phyloP scores from a whole-genome alignment of 2,797 vertebrate species.

The Gymnopithys bicolor region DNA sequence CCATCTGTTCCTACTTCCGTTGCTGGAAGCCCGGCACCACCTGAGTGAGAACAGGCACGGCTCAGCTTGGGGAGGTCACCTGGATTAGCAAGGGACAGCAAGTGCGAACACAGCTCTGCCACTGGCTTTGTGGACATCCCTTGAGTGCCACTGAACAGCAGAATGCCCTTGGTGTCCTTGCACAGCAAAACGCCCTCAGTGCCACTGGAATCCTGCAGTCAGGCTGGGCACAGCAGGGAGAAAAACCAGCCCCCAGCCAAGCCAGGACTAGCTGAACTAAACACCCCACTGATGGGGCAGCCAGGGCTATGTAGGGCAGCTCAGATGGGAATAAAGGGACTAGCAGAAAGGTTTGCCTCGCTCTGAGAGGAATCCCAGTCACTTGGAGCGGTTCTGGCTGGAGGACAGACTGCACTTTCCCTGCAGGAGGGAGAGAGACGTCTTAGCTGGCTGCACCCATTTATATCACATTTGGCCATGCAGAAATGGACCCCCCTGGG shows the following conservation, averaged over 20 bases:
- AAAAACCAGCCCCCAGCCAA: not conserved
- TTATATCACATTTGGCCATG: rapidly evolving
- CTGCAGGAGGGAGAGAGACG: not conserved
- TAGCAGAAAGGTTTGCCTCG: not conserved
- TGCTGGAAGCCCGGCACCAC: not conserved
- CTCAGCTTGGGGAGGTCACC: not conserved
- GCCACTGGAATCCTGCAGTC: rapidly evolving
- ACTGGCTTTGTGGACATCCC: not conserved
- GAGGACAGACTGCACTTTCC: not conserved
- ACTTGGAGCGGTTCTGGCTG: not conserved
- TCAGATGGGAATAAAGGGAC: not conserved
- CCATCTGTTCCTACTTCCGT: not conserved
- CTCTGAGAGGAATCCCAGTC: not conserved
- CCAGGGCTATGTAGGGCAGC: not conserved
- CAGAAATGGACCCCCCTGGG: not conserved
- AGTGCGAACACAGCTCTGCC: not conserved
- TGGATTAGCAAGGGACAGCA: not conserved
- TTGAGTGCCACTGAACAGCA: not conserved
- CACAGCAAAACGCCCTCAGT: not conserved
- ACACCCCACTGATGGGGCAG: rapidly evolving
- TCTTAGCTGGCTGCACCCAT: not conserved
- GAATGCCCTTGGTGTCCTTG: not conserved
- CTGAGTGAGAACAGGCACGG: rapidly evolving
- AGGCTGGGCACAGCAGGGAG: not conserved
- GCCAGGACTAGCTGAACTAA: not conserved